Evolutionary conservation across 2,888 invertebrate genomes (phyloP), one percentile per base, ranked within the genome.

Genomic region (Rhodophaea formosa): DNA sequence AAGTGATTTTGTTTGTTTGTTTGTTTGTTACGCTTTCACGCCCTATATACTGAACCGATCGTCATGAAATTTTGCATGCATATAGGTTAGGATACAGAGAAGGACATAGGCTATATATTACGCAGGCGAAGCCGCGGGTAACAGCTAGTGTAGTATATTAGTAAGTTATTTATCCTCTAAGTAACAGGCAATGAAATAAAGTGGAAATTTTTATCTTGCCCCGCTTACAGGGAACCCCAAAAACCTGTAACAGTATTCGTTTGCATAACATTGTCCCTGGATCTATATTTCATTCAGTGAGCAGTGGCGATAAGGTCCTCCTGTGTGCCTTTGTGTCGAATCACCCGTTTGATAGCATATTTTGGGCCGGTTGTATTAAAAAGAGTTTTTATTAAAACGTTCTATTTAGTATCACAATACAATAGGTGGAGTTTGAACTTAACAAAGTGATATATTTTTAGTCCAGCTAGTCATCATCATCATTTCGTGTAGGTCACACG

Each of bases 281-380:
- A 51, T 51, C 35, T 51, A 51, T 51, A 51, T 51, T 51, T 51
- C 51, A 51, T 51, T 51, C 51, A 51, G 51, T 39, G 51, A 51
- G 17, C 51, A 16, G 47, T n/a, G 17, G 12, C 51, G 51, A 51
- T 51, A 51, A 51, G 51, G 51, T 35, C 16, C 10, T 30, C 16
- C 35, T 10, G 51, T 16, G 16, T 15, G 51, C 49, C 35, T 51
- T 51, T 51, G 51, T 51, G 51, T 16, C 32, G 35, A 35, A 17
- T 51, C 51, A 51, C 16, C 51, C 23, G 14, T 49, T 39, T 35
- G 35, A 51, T 51, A 51, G 17, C 51, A 51, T 51, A 51, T 51
- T 35, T 51, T 23, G 15, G 47, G 35, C 35, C 39, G 15, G 12
- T 51, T 51, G 35, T 51, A 12, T 12, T 51, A 39, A 51, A 51